These are phyloP conservation scores for Hemiprocne comata DNA, from an alignment of 2,113 vertebrate species.

Conservation along the genomic window DNA sequence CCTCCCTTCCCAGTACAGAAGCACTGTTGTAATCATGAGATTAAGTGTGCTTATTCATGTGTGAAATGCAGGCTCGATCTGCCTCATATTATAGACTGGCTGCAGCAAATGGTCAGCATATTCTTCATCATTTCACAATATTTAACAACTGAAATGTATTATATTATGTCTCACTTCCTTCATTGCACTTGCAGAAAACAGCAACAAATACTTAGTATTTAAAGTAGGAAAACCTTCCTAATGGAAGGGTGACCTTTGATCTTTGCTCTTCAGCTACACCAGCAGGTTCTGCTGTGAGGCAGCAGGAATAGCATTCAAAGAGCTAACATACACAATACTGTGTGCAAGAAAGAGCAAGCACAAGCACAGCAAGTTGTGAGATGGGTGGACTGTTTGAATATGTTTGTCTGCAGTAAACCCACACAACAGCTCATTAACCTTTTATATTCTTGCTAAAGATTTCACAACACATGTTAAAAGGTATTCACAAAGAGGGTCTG, in stretches of 20 bases:
- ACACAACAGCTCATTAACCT: rapidly evolving
- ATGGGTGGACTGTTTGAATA: not conserved
- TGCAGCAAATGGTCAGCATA: conserved; percentile 69
- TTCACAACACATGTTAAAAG: not conserved
- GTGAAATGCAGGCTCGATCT: conserved; percentile 84
- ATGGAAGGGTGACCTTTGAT: conserved; percentile 35
- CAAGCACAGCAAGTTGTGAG: rapidly evolving
- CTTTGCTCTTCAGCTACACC: not conserved
- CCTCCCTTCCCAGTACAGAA: conserved; percentile 62
- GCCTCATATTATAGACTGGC: conserved; percentile 58
- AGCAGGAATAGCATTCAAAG: not conserved
- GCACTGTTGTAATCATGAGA: conserved; percentile 74
- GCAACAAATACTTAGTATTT: conserved; percentile 55
- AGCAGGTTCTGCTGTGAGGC: not conserved
- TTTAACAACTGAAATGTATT: conserved; percentile 68
- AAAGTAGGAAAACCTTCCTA: conserved; percentile 25
- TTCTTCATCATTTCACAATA: conserved; percentile 62
- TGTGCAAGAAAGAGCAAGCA: rapidly evolving
- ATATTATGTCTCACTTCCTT: conserved; percentile 69
- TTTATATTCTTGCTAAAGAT: rapidly evolving
- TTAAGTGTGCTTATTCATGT: conserved; percentile 78
- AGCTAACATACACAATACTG: not conserved
- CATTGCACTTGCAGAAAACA: conserved; percentile 5
- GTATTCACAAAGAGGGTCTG: not conserved
- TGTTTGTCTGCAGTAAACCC: not conserved